A percentile compares a stretch with the other conserved stretches of the same genome.
Conservation (phyloP, 2,888 invertebrate genomes). For the Fragum sueziense region DNA sequence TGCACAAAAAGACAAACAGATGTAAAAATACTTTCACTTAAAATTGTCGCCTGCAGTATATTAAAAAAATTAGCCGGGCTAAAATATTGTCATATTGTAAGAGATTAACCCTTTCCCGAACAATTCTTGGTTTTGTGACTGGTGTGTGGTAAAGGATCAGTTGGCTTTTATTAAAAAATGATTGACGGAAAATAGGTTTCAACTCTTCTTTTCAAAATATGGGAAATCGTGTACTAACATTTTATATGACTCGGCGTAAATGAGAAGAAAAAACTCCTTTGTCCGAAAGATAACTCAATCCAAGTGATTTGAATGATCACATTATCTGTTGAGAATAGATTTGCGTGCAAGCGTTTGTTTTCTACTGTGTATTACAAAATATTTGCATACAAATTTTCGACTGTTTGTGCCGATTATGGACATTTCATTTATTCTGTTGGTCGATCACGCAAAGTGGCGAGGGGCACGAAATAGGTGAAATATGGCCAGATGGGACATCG, state of each 20-base stretch:
- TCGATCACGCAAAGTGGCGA: slow-evolving; percentile 7
- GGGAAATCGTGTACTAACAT: no score
- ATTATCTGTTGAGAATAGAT: slow-evolving; percentile 6
- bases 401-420: slow-evolving; percentile 21
- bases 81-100: no score
- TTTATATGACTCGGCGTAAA: no score
- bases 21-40: no score
- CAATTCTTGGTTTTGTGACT: no score
- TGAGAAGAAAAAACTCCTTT: slow-evolving; percentile 8
- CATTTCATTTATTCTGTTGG: slow-evolving; percentile 19
- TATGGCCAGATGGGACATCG: neutral
- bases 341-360: slow-evolving; percentile 18
- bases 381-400: slow-evolving; percentile 26
- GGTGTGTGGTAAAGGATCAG: neutral
- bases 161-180: no score
- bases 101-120: no score
- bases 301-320: slow-evolving; percentile 15
- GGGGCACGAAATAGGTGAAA: neutral
- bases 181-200: no score
- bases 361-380: slow-evolving; percentile 19
- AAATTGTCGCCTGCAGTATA: no score
- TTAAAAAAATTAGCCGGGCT: no score
- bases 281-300: slow-evolving; percentile 17
- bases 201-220: no score
- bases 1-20: no score